Conservation (phyloP, 2,113 vertebrate genomes). For the Bungarus multicinctus region DNA sequence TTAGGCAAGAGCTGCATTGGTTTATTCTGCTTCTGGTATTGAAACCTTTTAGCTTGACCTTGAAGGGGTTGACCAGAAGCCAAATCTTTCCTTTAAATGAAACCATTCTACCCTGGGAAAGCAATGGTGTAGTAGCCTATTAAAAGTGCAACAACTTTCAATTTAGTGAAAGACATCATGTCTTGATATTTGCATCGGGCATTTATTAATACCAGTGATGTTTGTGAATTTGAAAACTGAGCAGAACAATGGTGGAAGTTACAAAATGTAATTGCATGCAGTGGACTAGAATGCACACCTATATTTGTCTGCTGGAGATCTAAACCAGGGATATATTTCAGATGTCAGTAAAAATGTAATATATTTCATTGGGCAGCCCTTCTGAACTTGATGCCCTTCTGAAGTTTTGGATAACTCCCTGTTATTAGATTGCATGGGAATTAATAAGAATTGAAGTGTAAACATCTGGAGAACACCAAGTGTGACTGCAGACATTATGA, state of each 20-base stretch:
- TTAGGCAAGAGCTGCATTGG: neutral
- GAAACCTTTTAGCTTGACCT: neutral
- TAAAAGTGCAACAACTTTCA: neutral
- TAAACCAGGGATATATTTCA: neutral
- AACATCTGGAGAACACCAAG: neutral
- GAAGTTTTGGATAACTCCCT: neutral
- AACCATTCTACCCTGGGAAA: neutral
- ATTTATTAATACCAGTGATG: neutral
- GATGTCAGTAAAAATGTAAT: neutral
- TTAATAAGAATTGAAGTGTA: neutral
- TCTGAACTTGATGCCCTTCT: neutral
- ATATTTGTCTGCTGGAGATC: neutral
- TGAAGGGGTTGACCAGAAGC: neutral
- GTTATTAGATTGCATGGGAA: neutral
- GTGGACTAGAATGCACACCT: neutral
- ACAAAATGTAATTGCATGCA: neutral
- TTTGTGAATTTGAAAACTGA: neutral
- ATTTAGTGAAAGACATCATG: neutral
- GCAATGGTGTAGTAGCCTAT: neutral
- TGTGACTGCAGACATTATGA: neutral
- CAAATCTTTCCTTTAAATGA: rapidly evolving
- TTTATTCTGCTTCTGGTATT: neutral
- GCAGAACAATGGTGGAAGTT: neutral
- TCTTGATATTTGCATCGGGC: neutral
- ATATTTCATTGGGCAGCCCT: neutral